Conservation (phyloP, 2,113 vertebrate genomes). For the Clarias macrocephalus region DNA sequence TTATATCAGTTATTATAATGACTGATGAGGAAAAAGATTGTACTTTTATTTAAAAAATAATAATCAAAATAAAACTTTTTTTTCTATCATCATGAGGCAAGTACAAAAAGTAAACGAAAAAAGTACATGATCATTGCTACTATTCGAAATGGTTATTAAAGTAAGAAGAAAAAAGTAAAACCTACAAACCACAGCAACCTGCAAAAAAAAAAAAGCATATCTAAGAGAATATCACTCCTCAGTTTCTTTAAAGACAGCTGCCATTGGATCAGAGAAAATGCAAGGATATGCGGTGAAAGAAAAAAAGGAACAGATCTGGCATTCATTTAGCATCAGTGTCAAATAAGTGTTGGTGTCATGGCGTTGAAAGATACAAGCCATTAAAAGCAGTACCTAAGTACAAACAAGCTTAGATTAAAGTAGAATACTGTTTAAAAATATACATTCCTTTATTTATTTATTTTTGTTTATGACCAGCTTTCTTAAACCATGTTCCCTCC, state of each 20-base stretch:
- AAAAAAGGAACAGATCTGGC: not conserved
- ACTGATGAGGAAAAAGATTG: not conserved
- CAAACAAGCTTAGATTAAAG: not conserved
- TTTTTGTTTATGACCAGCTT: too few species aligned
- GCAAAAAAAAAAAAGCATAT: not conserved
- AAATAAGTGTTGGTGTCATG: not conserved
- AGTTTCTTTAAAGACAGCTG: not conserved
- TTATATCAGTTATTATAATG: conserved; percentile 1
- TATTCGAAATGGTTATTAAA: not conserved
- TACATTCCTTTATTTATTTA: too few species aligned
- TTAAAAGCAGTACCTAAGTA: not conserved
- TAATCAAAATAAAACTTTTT: too few species aligned
- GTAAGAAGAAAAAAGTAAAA: not conserved
- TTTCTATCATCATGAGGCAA: too few species aligned
- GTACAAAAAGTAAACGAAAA: not conserved
- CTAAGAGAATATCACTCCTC: not conserved
- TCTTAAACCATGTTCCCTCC: not conserved
- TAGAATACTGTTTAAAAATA: too few species aligned
- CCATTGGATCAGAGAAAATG: not conserved
- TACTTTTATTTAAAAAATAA: not conserved
- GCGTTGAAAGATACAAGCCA: not conserved
- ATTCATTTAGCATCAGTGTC: not conserved
- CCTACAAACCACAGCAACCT: not conserved
- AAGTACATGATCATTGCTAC: not conserved
- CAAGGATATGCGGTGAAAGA: not conserved